A percentile compares a stretch with the other conserved stretches of the same genome.
These are phyloP conservation scores for Labeo calbasu DNA, from an alignment of 2,797 vertebrate genomes.

Conservation along the genomic window DNA sequence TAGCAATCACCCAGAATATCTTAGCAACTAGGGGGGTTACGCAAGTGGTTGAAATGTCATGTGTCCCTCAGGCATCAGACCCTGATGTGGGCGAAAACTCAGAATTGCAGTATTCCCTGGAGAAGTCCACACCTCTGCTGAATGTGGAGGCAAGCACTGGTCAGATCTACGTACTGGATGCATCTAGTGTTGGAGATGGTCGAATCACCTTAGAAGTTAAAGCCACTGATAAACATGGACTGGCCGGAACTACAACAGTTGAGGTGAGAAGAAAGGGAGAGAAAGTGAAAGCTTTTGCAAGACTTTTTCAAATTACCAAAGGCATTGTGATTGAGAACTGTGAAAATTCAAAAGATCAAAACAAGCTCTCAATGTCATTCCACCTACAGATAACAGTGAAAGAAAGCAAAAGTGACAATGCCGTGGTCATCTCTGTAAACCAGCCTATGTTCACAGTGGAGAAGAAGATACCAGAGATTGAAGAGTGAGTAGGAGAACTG, in stretches of 20 bases:
- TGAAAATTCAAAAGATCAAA: background rate
- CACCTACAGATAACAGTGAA: constrained; percentile 71
- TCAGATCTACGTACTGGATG: constrained; percentile 75
- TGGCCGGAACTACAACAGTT: constrained; percentile 64
- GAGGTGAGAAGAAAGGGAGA: constrained; percentile 64
- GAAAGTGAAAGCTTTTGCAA: background rate
- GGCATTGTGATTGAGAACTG: background rate
- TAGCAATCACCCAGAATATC: background rate
- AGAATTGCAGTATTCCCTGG: constrained; percentile 75
- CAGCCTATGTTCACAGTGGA: constrained; percentile 73
- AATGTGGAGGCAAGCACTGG: constrained; percentile 75
- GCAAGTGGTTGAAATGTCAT: background rate
- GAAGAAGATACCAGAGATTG: constrained; percentile 65
- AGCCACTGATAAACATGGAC: constrained; percentile 70
- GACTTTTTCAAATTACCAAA: background rate
- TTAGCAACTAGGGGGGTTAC: background rate
- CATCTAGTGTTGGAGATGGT: constrained; percentile 56
- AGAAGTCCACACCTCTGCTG: constrained; percentile 56
- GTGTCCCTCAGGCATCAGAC: constrained; percentile 75
- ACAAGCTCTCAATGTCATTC: background rate
- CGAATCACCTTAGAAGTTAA: constrained; percentile 61
- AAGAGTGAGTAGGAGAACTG: constrained; percentile 67
- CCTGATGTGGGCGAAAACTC: constrained; percentile 69
- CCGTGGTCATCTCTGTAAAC: constrained; percentile 73
- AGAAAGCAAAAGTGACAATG: constrained; percentile 60